These are phyloP conservation scores for Axis porcinus DNA, from an alignment of 2,113 vertebrate species.

Conservation along the genomic window DNA sequence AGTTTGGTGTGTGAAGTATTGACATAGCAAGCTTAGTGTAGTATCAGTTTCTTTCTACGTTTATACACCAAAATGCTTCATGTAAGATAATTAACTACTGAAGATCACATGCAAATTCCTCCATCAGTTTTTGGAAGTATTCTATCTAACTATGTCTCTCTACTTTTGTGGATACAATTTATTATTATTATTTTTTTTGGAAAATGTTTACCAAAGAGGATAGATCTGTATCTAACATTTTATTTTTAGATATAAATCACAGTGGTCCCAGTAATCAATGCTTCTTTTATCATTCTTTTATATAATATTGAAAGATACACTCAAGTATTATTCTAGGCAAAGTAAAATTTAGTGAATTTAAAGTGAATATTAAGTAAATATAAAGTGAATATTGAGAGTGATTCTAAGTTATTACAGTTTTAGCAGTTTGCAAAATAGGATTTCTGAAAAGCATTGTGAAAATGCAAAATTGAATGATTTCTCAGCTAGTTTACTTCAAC, in stretches of 20 bases:
- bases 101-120: not conserved
- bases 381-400: conserved; percentile 19
- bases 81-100: not conserved
- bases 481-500: not conserved
- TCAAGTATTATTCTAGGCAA: not conserved
- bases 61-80: not conserved
- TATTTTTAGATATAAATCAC: not conserved
- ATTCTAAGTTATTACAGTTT: conserved; percentile 39
- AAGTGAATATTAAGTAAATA: conserved; percentile 19
- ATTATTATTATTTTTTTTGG: not conserved
- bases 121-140: not conserved
- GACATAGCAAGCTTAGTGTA: not conserved
- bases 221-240: not conserved
- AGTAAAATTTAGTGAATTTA: conserved; percentile 31
- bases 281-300: not conserved
- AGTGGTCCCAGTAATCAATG: not conserved
- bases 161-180: not conserved
- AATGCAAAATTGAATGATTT: conserved; percentile 26
- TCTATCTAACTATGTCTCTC: not conserved
- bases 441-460: conserved; percentile 11
- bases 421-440: not conserved
- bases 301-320: not conserved
- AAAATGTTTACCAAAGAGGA: not conserved
- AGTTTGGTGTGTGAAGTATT: not conserved
- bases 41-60: not conserved